Percentiles rank a stretch among this genome's conserved stretches.
Conservation (phyloP, 1,140 invertebrate genomes). For the Drosophila teissieri region DNA sequence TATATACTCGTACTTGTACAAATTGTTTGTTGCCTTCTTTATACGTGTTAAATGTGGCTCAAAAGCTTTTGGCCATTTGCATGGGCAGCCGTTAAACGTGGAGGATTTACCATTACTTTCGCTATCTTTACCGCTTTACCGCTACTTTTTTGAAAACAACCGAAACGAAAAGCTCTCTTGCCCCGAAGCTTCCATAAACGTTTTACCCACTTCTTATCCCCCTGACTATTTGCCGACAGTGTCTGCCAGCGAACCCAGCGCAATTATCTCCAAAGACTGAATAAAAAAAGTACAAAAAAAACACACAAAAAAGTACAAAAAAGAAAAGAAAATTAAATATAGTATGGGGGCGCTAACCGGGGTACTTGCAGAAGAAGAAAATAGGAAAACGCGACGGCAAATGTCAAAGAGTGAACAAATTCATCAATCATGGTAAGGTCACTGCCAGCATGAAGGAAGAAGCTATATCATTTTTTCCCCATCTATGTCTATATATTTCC, state of each 20-base stretch:
- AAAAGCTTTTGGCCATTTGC: constrained; percentile 35
- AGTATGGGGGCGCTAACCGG: neutral
- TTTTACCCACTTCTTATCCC: constrained; percentile 16
- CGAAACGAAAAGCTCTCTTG: constrained; percentile 10
- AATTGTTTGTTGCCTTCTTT: constrained; percentile 20
- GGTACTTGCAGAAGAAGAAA: neutral
- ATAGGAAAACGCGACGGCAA: constrained; percentile 63
- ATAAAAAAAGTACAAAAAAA: neutral
- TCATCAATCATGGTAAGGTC: constrained; percentile 82
- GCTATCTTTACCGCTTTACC: constrained; percentile 7
- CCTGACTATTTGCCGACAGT: constrained; percentile 38
- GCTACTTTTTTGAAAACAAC: constrained; percentile 8
- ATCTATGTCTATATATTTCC: constrained; percentile 18
- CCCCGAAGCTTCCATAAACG: constrained; percentile 36
- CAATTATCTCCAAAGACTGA: constrained; percentile 64
- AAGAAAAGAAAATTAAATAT: neutral
- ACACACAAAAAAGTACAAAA: neutral
- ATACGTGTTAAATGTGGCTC: constrained; percentile 45
- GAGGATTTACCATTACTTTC: constrained; percentile 5
- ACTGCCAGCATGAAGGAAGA: constrained; percentile 54
- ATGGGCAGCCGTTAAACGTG: constrained; percentile 1
- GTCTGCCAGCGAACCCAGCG: constrained; percentile 35
- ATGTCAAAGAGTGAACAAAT: constrained; percentile 81
- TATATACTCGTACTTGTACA: neutral
- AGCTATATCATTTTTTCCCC: constrained; percentile 30